A percentile compares a stretch with the other conserved stretches of the same genome.
These are phyloP conservation scores for Nesometra sesokonis DNA, from an alignment of 35 echinoderm and acorn worm species.

Conservation along the genomic window DNA sequence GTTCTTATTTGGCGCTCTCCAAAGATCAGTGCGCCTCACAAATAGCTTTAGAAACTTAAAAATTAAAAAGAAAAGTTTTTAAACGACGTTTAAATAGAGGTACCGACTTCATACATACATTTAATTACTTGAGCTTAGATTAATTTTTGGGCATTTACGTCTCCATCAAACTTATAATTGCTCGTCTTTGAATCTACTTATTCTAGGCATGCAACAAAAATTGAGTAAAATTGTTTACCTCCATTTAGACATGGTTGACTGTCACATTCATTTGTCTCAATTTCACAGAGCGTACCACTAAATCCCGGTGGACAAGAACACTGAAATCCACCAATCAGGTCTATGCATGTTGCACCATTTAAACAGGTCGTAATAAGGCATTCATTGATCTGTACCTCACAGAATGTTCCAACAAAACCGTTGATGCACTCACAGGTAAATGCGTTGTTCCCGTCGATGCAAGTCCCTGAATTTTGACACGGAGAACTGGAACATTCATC, in stretches of 20 bases:
- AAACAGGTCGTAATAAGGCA: background rate
- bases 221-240: background rate
- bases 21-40: too few species aligned
- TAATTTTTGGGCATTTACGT: background rate
- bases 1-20: too few species aligned
- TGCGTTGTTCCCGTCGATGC: slow-evolving; percentile 14
- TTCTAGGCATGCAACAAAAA: too few species aligned
- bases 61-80: too few species aligned
- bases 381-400: background rate
- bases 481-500: slow-evolving; percentile 54
- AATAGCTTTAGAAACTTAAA: too few species aligned
- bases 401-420: slow-evolving; percentile 14
- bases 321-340: background rate
- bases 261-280: slow-evolving; percentile 5
- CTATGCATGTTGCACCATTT: background rate
- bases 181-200: too few species aligned
- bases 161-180: background rate
- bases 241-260: slow-evolving; percentile 20
- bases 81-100: too few species aligned
- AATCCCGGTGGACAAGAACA: background rate
- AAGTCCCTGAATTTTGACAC: slow-evolving; percentile 41
- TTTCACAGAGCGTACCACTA: slow-evolving; percentile 2
- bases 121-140: too few species aligned
- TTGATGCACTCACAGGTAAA: slow-evolving; percentile 16
- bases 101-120: too few species aligned